Conservation (phyloP, 2,888 invertebrate species). For the Cremastinae sp. region DNA sequence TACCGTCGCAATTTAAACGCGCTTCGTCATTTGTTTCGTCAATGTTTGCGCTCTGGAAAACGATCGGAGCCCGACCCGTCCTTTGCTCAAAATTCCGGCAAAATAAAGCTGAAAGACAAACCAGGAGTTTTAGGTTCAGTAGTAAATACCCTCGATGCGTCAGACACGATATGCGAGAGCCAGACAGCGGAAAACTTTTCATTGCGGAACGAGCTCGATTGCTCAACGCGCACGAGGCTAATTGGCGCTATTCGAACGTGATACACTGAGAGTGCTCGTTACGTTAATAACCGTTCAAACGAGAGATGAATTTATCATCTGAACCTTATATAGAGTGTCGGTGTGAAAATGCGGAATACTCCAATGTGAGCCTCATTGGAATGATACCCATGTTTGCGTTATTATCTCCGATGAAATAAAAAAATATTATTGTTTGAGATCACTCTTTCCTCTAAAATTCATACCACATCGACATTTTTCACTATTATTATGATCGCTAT, state of each 20-base stretch:
- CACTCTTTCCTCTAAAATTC: no score
- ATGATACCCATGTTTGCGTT: not conserved
- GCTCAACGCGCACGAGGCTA: not conserved
- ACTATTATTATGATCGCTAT: no score
- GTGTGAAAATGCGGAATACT: not conserved
- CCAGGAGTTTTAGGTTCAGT: not conserved
- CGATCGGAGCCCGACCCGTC: not conserved
- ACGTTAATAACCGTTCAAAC: constrained; percentile 22
- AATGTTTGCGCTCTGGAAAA: not conserved
- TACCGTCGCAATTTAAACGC: no score
- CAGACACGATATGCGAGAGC: not conserved
- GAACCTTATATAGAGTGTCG: not conserved
- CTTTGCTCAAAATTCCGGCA: not conserved
- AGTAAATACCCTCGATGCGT: not conserved
- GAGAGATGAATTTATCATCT: constrained; percentile 6
- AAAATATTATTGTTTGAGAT: no score
- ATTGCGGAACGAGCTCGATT: not conserved
- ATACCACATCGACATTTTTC: no score
- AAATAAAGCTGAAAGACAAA: not conserved
- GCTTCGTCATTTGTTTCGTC: no score
- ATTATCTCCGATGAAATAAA: no score
- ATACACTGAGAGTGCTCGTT: constrained; percentile 8
- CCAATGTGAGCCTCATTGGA: not conserved
- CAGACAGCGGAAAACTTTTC: not conserved
- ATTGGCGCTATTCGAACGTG: constrained; percentile 32